Conservation (phyloP, 2,888 invertebrate species). For the Drymonia ruficornis region DNA sequence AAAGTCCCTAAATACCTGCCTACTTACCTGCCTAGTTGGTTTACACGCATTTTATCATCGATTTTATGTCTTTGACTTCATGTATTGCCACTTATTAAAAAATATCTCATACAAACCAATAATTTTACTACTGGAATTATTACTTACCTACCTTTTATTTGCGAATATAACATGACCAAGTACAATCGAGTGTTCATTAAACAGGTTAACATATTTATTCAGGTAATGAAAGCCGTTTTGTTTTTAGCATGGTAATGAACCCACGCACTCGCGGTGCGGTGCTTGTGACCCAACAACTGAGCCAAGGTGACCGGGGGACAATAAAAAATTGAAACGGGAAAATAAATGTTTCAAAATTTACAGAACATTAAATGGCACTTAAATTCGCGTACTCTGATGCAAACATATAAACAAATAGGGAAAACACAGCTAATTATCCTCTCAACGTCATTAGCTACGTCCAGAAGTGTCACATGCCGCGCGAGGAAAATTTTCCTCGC, state of each 20-base stretch:
- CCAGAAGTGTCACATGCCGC: too few species aligned
- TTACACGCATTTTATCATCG: too few species aligned
- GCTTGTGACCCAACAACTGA: conserved; percentile 26
- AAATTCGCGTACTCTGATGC: background rate
- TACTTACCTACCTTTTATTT: background rate
- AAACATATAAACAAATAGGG: background rate
- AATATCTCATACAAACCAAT: background rate
- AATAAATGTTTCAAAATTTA: conserved; percentile 24
- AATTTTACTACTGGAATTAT: background rate
- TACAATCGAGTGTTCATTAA: conserved; percentile 3
- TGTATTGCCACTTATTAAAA: too few species aligned
- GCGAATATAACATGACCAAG: background rate
- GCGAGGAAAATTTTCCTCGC: too few species aligned
- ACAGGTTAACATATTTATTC: conserved; percentile 28
- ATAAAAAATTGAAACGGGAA: conserved; percentile 25
- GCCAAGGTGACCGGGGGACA: conserved; percentile 35
- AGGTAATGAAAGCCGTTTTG: conserved; percentile 37
- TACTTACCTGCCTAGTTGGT: too few species aligned
- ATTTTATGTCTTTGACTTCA: too few species aligned
- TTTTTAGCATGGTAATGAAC: conserved; percentile 36
- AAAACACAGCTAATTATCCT: background rate
- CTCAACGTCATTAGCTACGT: background rate
- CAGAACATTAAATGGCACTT: conserved; percentile 6
- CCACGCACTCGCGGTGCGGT: conserved; percentile 35
- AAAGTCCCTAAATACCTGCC: too few species aligned